phyloP scores from a whole-genome alignment of 2,113 vertebrate species.

The Lasiurus borealis region DNA sequence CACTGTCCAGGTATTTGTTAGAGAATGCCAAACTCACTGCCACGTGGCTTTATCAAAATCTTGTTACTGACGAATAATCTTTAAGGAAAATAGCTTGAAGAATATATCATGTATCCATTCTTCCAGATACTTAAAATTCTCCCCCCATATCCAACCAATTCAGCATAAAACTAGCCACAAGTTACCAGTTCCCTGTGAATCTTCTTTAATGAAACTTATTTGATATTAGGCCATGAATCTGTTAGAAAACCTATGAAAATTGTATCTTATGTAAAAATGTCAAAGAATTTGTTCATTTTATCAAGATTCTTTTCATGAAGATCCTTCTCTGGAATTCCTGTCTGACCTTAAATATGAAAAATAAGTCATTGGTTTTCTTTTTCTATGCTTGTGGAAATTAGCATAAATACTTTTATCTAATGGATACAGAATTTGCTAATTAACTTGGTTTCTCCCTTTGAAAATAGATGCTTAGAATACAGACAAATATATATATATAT shows the following conservation, averaged over 20 bases:
- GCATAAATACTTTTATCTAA: slow-evolving; percentile 16
- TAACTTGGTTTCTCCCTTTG: background rate
- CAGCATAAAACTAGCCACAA: slow-evolving; percentile 43
- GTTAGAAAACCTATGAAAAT: slow-evolving; percentile 40
- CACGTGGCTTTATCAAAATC: slow-evolving; percentile 15
- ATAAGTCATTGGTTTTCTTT: background rate
- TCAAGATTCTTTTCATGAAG: slow-evolving; percentile 27
- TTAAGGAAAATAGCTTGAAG: slow-evolving; percentile 40
- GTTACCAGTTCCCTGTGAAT: background rate
- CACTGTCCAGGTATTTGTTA: slow-evolving; percentile 8
- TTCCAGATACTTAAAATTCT: slow-evolving; percentile 55
- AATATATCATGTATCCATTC: background rate
- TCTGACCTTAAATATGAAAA: slow-evolving; percentile 38
- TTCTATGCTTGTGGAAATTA: slow-evolving; percentile 25
- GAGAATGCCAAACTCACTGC: slow-evolving; percentile 4
- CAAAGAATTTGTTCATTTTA: slow-evolving; percentile 51
- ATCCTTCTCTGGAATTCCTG: slow-evolving; percentile 41
- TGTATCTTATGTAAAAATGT: slow-evolving; percentile 15
- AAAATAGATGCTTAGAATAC: slow-evolving; percentile 2
- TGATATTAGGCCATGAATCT: slow-evolving; percentile 17
- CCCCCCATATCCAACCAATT: background rate
- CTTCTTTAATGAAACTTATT: slow-evolving; percentile 20
- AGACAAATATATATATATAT: background rate
- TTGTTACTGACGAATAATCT: slow-evolving; percentile 18
- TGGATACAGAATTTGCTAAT: slow-evolving; percentile 24